These are phyloP conservation scores for Fregata magnificens DNA, from an alignment of 2,113 vertebrate genomes.

Conservation along the genomic window DNA sequence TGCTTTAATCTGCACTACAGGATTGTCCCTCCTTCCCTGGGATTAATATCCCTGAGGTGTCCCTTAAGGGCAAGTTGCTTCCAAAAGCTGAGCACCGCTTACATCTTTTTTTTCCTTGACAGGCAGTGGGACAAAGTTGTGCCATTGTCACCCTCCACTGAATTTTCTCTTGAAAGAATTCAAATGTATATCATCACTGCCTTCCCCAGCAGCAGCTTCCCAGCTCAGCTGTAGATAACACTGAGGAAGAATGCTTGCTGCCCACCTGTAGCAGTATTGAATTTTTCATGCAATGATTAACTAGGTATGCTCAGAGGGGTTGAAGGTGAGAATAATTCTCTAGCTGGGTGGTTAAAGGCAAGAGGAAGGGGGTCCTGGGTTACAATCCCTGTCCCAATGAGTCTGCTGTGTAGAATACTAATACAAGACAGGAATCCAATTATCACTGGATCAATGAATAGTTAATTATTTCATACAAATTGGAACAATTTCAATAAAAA, in stretches of 20 bases:
- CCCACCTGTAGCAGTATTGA: background rate
- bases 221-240: background rate
- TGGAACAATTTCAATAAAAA: background rate
- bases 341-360: background rate
- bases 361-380: background rate
- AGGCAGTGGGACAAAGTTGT: background rate
- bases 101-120: background rate
- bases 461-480: background rate
- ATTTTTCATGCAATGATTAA: background rate
- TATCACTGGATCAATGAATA: background rate
- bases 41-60: background rate
- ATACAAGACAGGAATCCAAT: background rate
- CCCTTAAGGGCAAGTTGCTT: background rate
- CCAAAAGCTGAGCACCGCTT: background rate
- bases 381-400: background rate
- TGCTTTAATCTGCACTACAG: background rate
- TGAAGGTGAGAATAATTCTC: background rate
- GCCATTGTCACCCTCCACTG: background rate
- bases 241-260: background rate
- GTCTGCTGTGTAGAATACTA: background rate
- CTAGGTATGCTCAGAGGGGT: background rate
- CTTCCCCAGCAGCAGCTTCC: background rate
- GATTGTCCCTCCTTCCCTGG: background rate
- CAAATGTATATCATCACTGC: background rate
- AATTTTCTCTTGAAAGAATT: background rate